phyloP scores from a whole-genome alignment of 2,113 vertebrate genomes.

The Osmerus mordax region DNA sequence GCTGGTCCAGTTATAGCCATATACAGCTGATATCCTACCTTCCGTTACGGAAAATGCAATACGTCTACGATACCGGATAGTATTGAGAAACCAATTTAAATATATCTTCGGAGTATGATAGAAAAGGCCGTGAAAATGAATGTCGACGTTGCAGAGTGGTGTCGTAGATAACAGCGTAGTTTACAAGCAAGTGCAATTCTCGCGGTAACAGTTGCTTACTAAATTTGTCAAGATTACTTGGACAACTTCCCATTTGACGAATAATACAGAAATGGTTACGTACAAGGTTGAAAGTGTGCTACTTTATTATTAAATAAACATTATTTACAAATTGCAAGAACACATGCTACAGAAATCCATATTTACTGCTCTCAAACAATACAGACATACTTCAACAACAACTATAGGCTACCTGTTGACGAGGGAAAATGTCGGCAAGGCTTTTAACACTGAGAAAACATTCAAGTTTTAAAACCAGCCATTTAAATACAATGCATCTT shows the following conservation, averaged over 20 bases:
- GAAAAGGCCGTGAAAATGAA: too few species aligned
- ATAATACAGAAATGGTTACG: not conserved
- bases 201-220: not conserved
- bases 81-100: too few species aligned
- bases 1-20: too few species aligned
- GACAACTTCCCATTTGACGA: not conserved
- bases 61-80: too few species aligned
- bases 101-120: too few species aligned
- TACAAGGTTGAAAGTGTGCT: conserved; percentile 16
- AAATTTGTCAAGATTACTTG: not conserved
- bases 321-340: conserved; percentile 71
- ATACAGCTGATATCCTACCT: too few species aligned
- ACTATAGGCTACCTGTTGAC: conserved; percentile 45
- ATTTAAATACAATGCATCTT: conserved; percentile 67
- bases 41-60: too few species aligned
- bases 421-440: conserved; percentile 57
- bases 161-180: too few species aligned
- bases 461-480: conserved; percentile 62
- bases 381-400: conserved; percentile 57
- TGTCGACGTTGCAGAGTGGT: too few species aligned
- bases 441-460: conserved; percentile 70
- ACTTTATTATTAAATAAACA: conserved; percentile 71
- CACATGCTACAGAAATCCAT: conserved; percentile 72
- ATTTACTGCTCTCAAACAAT: conserved; percentile 63
- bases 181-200: too few species aligned